Evolutionary conservation across 2,888 invertebrate species (phyloP).

Genomic region (Brenthis hecate): DNA sequence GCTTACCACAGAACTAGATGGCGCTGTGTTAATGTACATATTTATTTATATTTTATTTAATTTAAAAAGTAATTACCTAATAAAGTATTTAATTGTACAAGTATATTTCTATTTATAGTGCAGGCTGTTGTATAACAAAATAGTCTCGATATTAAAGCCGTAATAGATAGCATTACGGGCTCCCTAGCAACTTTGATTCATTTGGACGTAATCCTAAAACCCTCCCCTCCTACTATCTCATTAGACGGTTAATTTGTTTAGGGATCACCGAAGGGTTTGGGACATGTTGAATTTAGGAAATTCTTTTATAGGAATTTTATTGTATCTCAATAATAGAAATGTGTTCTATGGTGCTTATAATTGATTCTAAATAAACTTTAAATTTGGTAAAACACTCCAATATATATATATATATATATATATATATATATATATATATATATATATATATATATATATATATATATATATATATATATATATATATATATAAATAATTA

Average conservation of each 20-base stretch:
- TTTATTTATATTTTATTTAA: too few species aligned
- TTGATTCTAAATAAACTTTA: too few species aligned
- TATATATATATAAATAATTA: too few species aligned
- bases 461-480: too few species aligned
- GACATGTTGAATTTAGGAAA: slow-evolving; percentile 49
- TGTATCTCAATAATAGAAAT: too few species aligned
- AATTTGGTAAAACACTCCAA: too few species aligned
- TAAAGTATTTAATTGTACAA: neutral
- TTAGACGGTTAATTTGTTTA: slow-evolving; percentile 74
- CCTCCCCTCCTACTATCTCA: slow-evolving; percentile 65
- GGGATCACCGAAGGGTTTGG: slow-evolving; percentile 65
- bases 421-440: too few species aligned
- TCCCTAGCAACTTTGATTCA: slow-evolving; percentile 64
- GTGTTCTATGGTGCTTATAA: too few species aligned
- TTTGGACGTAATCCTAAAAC: slow-evolving; percentile 65
- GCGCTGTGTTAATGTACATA: too few species aligned
- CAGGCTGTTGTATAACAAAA: slow-evolving; percentile 12
- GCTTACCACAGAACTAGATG: too few species aligned
- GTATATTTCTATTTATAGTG: neutral
- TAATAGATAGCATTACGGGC: slow-evolving; percentile 56
- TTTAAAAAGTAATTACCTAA: neutral
- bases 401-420: too few species aligned
- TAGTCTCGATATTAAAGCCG: slow-evolving; percentile 22
- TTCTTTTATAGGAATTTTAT: slow-evolving; percentile 21
- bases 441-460: too few species aligned